A percentile compares a stretch with the other conserved stretches of the same genome.
These are phyloP conservation scores for Leguminivora glycinivorella DNA, from an alignment of 1,140 invertebrate species.

Conservation along the genomic window DNA sequence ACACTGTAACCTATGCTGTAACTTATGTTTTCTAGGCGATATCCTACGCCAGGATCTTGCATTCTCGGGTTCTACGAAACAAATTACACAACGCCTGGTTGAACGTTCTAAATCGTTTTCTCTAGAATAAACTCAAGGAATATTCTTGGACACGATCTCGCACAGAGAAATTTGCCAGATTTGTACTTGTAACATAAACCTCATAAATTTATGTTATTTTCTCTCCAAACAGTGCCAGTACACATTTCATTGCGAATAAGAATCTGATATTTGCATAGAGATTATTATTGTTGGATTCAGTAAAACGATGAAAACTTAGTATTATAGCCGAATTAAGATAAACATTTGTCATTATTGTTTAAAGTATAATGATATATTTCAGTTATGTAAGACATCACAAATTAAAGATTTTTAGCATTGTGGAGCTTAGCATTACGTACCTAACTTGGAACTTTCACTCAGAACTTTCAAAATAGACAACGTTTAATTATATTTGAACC, in stretches of 20 bases:
- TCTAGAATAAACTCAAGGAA: background rate
- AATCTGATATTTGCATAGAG: background rate
- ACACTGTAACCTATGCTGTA: too few relatives aligned
- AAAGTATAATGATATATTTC: background rate
- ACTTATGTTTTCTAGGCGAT: background rate
- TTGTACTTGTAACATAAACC: conserved; percentile 42
- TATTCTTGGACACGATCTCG: background rate
- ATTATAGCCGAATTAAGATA: background rate
- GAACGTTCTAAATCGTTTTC: background rate
- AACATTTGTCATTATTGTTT: conserved; percentile 15
- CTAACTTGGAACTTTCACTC: too few relatives aligned
- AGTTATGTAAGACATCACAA: background rate
- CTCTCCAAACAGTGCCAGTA: conserved; percentile 42
- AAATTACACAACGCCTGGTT: background rate
- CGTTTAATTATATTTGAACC: too few relatives aligned
- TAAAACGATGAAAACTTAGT: background rate
- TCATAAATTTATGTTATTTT: conserved; percentile 62
- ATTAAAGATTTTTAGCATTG: background rate
- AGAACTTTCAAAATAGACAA: too few relatives aligned
- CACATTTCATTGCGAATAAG: background rate
- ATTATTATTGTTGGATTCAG: background rate
- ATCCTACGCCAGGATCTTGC: background rate
- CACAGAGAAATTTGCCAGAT: conserved; percentile 55
- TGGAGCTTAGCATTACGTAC: background rate
- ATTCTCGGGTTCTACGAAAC: background rate